Percentiles rank a stretch among this genome's conserved stretches.
phyloP scores from a whole-genome alignment of 2,113 vertebrate genomes.

The Paedocypris sp. region DNA sequence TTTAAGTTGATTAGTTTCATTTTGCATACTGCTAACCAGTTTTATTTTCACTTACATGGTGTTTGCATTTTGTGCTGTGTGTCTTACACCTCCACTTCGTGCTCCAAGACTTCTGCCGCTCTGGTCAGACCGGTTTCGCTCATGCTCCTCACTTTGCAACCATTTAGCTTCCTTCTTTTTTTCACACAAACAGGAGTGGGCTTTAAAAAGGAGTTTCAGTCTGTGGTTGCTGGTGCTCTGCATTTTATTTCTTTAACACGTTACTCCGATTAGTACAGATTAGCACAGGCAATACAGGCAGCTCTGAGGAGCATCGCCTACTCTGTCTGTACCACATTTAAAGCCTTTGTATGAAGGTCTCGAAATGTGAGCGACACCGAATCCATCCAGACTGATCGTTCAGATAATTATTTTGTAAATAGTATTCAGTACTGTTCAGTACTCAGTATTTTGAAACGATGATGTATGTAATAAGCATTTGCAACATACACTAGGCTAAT shows the following conservation, averaged over 20 bases:
- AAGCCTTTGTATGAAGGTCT: no score
- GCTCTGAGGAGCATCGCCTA: background rate
- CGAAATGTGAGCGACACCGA: no score
- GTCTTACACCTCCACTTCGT: conserved; percentile 29
- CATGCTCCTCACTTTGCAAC: conserved; percentile 21
- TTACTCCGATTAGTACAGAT: no score
- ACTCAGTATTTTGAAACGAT: no score
- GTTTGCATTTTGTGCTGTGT: conserved; percentile 16
- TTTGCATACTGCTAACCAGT: background rate
- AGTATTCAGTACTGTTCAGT: no score
- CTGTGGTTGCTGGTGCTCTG: no score
- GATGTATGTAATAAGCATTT: no score
- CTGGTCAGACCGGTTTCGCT: conserved; percentile 40
- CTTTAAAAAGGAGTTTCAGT: background rate
- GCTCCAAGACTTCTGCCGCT: conserved; percentile 31
- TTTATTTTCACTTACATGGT: conserved; percentile 25
- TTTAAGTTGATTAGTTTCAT: background rate
- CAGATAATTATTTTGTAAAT: no score
- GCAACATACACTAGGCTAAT: no score
- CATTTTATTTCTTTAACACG: no score
- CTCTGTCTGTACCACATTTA: background rate
- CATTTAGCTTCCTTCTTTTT: conserved; percentile 30
- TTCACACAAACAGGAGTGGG: conserved; percentile 13
- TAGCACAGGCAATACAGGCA: background rate
- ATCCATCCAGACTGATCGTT: no score